Evolutionary conservation across 2,888 invertebrate genomes (phyloP).

Genomic region (Chymomyza amoena): DNA sequence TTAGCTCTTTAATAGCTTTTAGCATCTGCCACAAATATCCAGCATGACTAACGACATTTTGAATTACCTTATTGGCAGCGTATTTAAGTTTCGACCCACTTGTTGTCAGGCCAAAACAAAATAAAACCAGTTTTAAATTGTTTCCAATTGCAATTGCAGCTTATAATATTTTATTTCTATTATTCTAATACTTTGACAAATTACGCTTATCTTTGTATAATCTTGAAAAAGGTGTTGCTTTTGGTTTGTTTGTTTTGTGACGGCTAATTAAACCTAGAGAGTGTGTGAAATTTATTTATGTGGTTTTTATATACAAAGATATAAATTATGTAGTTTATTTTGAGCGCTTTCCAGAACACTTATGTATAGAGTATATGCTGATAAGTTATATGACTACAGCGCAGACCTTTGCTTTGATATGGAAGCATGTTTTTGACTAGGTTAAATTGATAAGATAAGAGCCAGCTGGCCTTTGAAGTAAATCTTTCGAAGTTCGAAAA

Average conservation of each 20-base stretch:
- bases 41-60: constrained; percentile 53
- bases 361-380: neutral
- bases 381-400: neutral
- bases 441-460: constrained; percentile 28
- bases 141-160: constrained; percentile 39
- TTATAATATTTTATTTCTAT: constrained; percentile 8
- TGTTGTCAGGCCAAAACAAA: constrained; percentile 17
- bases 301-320: neutral
- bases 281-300: neutral
- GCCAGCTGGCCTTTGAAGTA: neutral
- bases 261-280: too few relatives aligned
- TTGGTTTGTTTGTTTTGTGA: too few relatives aligned
- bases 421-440: constrained; percentile 7
- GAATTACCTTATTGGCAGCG: constrained; percentile 49
- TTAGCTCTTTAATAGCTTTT: neutral
- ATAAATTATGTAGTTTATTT: neutral
- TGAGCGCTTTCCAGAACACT: neutral
- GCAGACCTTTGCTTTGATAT: neutral
- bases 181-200: constrained; percentile 30
- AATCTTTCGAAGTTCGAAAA: neutral
- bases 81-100: constrained; percentile 23
- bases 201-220: neutral
- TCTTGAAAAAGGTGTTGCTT: neutral
- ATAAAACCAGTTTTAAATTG: constrained; percentile 25
- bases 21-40: neutral